Conservation (phyloP, 2,113 vertebrate species). For the Nansenia antarctica region DNA sequence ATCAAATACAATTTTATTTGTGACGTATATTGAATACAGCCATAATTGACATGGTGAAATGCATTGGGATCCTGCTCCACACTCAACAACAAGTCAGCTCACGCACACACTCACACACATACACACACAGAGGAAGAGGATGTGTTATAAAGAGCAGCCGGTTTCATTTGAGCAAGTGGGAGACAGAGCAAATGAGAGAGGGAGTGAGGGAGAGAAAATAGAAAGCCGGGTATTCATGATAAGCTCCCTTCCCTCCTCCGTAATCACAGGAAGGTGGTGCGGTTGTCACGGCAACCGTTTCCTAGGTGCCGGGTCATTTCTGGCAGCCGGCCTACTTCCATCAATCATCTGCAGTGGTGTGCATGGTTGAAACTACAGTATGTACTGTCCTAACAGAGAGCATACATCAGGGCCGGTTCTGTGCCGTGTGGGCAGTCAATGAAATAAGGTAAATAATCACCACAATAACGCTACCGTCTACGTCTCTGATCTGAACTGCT, state of each 20-base stretch:
- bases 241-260: not conserved
- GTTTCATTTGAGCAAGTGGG: not conserved
- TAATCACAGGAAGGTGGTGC: conserved; percentile 9
- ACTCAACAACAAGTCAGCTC: not conserved
- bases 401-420: not conserved
- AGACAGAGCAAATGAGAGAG: not conserved
- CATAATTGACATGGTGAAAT: not conserved
- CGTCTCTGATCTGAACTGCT: not conserved
- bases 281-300: conserved; percentile 39
- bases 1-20: too few relatives aligned
- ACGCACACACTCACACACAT: not conserved
- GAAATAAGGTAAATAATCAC: not conserved
- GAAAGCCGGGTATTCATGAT: not conserved
- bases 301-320: conserved; percentile 21
- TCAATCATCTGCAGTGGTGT: not conserved
- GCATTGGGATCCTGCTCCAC: not conserved
- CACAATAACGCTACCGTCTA: not conserved
- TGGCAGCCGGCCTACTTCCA: not conserved
- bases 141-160: too few relatives aligned
- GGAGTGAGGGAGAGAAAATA: not conserved
- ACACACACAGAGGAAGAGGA: not conserved
- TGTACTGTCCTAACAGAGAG: not conserved
- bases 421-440: not conserved
- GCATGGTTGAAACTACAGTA: not conserved
- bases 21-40: too few relatives aligned